phyloP scores from a whole-genome alignment of 2,888 invertebrate genomes.

The Podabrus alpinus region DNA sequence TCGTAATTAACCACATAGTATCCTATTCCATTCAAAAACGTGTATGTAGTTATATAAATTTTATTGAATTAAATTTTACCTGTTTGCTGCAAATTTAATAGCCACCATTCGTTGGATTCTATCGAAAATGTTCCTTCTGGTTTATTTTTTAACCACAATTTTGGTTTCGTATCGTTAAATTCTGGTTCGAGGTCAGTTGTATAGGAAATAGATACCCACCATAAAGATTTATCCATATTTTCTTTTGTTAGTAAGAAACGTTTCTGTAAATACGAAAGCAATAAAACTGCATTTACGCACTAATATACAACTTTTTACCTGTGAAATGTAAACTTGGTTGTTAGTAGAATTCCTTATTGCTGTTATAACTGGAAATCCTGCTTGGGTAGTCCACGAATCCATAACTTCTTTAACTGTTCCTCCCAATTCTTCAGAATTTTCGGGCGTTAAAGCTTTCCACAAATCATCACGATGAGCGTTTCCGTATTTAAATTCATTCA shows the following conservation, averaged over 20 bases:
- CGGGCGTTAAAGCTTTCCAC: constrained; percentile 66
- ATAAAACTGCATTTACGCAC: not conserved
- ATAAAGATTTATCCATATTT: constrained; percentile 45
- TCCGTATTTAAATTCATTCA: constrained; percentile 59
- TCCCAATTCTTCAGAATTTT: constrained; percentile 49
- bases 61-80: constrained; percentile 54
- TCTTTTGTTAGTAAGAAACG: constrained; percentile 43
- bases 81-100: constrained; percentile 68
- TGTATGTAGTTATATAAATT: constrained; percentile 45
- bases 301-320: constrained; percentile 43
- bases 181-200: constrained; percentile 49
- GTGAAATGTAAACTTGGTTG: constrained; percentile 51
- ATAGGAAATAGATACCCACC: constrained; percentile 60
- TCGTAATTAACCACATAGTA: constrained; percentile 73
- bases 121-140: constrained; percentile 45
- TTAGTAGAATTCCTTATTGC: constrained; percentile 56
- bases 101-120: constrained; percentile 61
- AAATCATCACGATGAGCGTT: constrained; percentile 71
- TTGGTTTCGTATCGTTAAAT: constrained; percentile 52
- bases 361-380: constrained; percentile 70
- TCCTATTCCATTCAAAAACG: constrained; percentile 42
- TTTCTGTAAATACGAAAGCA: constrained; percentile 38
- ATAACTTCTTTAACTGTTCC: constrained; percentile 64
- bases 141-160: constrained; percentile 58
- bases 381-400: constrained; percentile 70